Evolutionary conservation across 2,888 invertebrate species (phyloP), one percentile per base, ranked within the genome.

Genomic region (Pedicia rivosa): DNA sequence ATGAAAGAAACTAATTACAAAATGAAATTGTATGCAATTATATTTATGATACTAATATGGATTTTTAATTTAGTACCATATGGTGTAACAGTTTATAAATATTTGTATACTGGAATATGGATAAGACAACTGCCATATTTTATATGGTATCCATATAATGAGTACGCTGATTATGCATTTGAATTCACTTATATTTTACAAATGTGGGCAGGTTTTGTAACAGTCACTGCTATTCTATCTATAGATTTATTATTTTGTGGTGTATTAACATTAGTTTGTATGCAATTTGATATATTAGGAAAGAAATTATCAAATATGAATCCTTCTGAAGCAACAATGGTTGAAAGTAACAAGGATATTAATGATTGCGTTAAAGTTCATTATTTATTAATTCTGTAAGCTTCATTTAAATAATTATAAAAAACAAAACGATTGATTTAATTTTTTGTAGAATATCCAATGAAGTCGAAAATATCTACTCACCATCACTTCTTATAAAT

Each of bases 211-310:
- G 56, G 49, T 0, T 54, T 51, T 40, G 45, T 49, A 0, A 48
- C 54, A 13, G 46, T 50, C 2, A 46, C 50, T 0, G 51, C 51
- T 0, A 53, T 52, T 20, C 37, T 57, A 35, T 49, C 54, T 3
- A 48, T 49, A 15, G 57, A 58, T 41, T 44, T 57, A 46, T 39
- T 56, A 3, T 44, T 58, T 40, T 55, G 51, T 32, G 49, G 50
- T 2, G 39, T 50, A 26, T 52, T 50, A 12, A 50, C 47, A 3
- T 52, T 57, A 26, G 39, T 57, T n/a, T 47, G 53, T 8, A 58
- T 58, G 58, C 58, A 58, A 36, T 56, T 52, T 31, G 46, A 46
- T 14, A 35, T 26, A 12, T n/a, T 35, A 13, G 2, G 5, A 12
- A 16, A 16, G 13, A 25, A 35, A 8, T 20, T 35, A 12, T n/a